These are phyloP conservation scores for Villa cingulata DNA, from an alignment of 2,888 invertebrate species.

Conservation along the genomic window DNA sequence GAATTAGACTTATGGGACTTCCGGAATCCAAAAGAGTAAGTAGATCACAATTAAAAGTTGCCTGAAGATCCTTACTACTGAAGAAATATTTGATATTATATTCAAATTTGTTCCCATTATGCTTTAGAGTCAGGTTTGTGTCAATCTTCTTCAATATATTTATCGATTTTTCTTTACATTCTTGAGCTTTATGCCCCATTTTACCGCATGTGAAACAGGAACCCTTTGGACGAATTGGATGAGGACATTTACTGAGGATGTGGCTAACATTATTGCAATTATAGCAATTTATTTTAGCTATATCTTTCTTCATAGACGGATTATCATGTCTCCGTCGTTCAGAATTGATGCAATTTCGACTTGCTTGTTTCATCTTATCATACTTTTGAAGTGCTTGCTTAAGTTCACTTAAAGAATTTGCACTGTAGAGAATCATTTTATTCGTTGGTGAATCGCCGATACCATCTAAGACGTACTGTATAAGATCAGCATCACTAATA, in stretches of 20 bases:
- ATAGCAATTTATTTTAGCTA: not conserved
- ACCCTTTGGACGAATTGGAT: not conserved
- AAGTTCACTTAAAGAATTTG: not conserved
- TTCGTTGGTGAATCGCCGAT: not conserved
- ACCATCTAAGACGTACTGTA: not conserved
- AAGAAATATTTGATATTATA: not conserved
- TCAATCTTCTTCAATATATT: too few relatives aligned
- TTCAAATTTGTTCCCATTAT: not conserved
- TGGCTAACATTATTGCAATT: not conserved
- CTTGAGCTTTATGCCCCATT: not conserved
- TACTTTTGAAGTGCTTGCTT: not conserved
- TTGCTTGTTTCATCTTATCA: not conserved
- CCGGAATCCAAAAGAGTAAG: not conserved
- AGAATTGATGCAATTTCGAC: not conserved
- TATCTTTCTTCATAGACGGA: not conserved
- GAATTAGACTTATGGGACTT: not conserved
- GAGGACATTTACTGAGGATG: not conserved
- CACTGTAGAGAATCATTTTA: not conserved
- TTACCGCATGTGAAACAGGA: constrained; percentile 1
- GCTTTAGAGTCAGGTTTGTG: not conserved
- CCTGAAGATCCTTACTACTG: not conserved
- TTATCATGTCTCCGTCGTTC: not conserved
- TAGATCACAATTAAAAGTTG: not conserved
- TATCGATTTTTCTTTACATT: not conserved
- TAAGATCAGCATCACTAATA: not conserved